Evolutionary conservation across 2,888 invertebrate genomes (phyloP), one percentile per base, ranked within the genome.

Genomic region (Julus scandinavius): DNA sequence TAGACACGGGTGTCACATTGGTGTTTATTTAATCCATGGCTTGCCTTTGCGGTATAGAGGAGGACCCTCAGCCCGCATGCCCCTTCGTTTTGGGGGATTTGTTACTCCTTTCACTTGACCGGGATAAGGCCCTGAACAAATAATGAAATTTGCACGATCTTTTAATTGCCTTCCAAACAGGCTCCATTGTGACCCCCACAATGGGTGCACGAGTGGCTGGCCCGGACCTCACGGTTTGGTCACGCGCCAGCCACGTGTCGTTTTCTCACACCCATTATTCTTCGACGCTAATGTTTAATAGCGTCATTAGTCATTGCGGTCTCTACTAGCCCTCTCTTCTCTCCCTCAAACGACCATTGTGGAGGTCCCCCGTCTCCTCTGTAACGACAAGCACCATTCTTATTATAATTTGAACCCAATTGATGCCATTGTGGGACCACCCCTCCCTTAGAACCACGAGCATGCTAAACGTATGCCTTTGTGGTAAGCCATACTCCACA

Each of bases 221-320:
- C 84, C 58, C 58, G 58, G 58, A 58, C 58, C 58, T 4, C 84
- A 41, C 84, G 20, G 84, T 86, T 29, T 40, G 49, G 86, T 45
- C 86, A 86, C 86, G 86, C 86, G 45, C n/a, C 41, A 1, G 29
- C 40, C 86, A 86, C 86, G 86, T 86, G 86, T 49, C 86, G 49
- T 45, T 49, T 86, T 86, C 86, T 45, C 86, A 86, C 86, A 86
- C 86, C 49, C 86, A 58, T 58, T 45, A 86, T 86, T 86, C 38
- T 86, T 29, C 49, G 17, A 49, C 45, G 49, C 86, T 2, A 86
- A 86, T 86, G 49, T 86, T 86, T 86, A 49, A 86, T 86, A 86
- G 50, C 45, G 86, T 86, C 86, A 86, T 86, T 86, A 86, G 86
- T 86, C 86, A 86, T 86, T 86, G 86, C 45, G 86, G 86, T 86